These are phyloP conservation scores for Myzus persicae DNA, from an alignment of 1,140 invertebrate genomes.

Conservation along the genomic window DNA sequence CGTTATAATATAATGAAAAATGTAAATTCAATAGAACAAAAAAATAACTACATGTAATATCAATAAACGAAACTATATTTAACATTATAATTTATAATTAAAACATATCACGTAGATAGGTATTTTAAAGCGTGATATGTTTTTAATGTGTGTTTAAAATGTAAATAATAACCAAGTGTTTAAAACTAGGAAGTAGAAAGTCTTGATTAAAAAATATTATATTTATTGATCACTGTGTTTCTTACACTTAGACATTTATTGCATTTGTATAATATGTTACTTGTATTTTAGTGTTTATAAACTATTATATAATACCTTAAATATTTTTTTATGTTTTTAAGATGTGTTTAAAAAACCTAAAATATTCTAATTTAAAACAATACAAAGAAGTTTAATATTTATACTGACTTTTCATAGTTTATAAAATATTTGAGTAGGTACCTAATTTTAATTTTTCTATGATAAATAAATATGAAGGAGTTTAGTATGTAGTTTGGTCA, in stretches of 20 bases:
- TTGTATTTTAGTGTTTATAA: neutral
- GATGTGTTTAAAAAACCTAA: neutral
- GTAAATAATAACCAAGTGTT: neutral
- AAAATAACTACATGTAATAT: neutral
- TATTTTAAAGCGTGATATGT: neutral
- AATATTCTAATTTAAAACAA: neutral
- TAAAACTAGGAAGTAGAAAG: neutral
- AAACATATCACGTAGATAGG: neutral
- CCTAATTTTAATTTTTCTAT: no score
- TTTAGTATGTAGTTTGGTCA: no score
- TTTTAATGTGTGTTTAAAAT: neutral
- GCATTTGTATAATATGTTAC: neutral
- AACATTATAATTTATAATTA: neutral
- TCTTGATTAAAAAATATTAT: neutral
- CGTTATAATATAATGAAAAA: neutral
- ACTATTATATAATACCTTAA: neutral
- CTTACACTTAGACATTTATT: neutral
- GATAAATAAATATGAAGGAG: no score
- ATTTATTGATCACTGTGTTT: neutral
- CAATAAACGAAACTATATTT: neutral
- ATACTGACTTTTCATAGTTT: no score
- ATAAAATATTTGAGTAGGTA: no score
- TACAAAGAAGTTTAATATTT: neutral
- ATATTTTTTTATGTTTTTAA: neutral
- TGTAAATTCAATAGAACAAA: neutral